Conservation (phyloP, 2,113 vertebrate genomes). For the Rana temporaria region DNA sequence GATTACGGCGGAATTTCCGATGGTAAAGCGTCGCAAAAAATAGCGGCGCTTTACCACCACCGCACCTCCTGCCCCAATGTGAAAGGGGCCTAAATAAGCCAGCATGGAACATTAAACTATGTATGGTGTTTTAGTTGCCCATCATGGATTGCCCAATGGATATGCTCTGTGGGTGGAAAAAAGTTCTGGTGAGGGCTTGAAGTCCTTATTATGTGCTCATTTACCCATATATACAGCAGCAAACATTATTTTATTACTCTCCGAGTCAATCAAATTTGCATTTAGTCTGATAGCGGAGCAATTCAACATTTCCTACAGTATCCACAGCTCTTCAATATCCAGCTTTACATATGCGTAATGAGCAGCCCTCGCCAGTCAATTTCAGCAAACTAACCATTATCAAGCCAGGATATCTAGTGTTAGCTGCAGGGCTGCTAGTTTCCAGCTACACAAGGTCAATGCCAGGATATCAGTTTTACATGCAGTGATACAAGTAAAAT, state of each 20-base stretch:
- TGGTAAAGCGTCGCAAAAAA: no score
- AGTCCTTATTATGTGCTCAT: no score
- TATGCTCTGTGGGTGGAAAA: no score
- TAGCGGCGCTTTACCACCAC: no score
- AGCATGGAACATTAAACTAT: no score
- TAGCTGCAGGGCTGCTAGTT: slow-evolving; percentile 35
- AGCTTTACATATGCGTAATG: slow-evolving; percentile 9
- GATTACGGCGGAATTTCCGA: no score
- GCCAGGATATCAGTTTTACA: slow-evolving; percentile 31
- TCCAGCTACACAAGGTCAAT: slow-evolving; percentile 38
- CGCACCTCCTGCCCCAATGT: no score
- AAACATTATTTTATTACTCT: not conserved
- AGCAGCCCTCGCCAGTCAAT: slow-evolving; percentile 13
- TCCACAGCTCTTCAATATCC: not conserved
- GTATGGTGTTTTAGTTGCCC: no score
- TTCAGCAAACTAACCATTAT: slow-evolving; percentile 16
- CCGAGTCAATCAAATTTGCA: not conserved
- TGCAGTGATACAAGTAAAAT: slow-evolving; percentile 43
- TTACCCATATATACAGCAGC: not conserved
- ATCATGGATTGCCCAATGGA: no score
- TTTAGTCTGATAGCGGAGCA: slow-evolving; percentile 14
- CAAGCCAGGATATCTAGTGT: slow-evolving; percentile 24
- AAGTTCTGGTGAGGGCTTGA: no score
- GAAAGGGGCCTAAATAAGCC: no score
- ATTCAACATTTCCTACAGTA: slow-evolving; percentile 4